Base-by-base conservation (phyloP, 2,797 vertebrate genomes). In the Bradypodion pumilum region DNA sequence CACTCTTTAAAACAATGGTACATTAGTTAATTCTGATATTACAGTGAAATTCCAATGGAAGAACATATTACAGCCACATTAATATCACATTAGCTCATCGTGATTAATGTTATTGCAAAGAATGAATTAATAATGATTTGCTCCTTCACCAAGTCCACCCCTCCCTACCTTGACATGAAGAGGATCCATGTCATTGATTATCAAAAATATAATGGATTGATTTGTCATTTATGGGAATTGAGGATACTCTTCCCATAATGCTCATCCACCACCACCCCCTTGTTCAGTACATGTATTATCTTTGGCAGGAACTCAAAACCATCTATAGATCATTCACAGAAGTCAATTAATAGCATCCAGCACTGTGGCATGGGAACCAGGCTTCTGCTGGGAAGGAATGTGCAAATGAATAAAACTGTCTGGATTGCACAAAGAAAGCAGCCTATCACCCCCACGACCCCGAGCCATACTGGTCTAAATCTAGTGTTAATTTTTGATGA, bases 61-160 rank as follows among this genome's bases (percentile, higher is more conserved):
- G 89, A 73, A 88, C 89, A 81, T 93, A 92, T 94, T 94, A 93
- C 74, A 93, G 91, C 89, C 95, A 91, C 94, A 96, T 96, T 95
- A 96, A 93, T 93, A 95, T 94, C 96, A 93, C 95, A 96, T 96
- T 95, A 95, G 91, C 87, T 93, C 72, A 46, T 92, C 2, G 0
- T 94, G 94, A 95, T 96, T 94, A 95, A 95, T 95, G 94, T 92
- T 93, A 93, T 92, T 92, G 81, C 80, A 90, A 91, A 92, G 74
- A 93, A 95, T 96, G 95, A 96, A 96, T 96, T 95, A 96, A 94
- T 96, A 95, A 96, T 95, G 95, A 94, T 93, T 95, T 93, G 80
- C 91, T 86, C 92, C 91, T 93, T 95, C 93, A 85, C 89, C 90
- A 93, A 92, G 87, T 63, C 87, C 91, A 76, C 78, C 89, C 89